phyloP scores from a whole-genome alignment of 2,888 invertebrate species.

The Sphaeridia pumilis region DNA sequence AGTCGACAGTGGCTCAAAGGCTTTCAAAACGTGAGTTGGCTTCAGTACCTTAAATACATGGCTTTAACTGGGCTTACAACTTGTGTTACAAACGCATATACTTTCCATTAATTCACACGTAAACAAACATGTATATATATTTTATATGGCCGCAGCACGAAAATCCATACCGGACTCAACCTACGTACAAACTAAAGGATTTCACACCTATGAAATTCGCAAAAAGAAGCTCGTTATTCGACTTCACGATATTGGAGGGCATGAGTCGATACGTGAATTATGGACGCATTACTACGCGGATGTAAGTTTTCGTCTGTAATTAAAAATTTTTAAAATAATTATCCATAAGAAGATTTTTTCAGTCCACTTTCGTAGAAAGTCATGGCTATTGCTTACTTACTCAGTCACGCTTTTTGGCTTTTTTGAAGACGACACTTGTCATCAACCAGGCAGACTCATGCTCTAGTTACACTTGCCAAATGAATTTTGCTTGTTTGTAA shows the following conservation, averaged over 20 bases:
- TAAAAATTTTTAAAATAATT: no score
- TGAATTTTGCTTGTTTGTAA: no score
- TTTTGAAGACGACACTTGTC: no score
- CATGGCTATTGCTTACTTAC: no score
- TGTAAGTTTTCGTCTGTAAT: no score
- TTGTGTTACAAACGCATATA: no score
- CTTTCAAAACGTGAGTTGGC: constrained; percentile 32
- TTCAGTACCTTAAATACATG: not conserved
- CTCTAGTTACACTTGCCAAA: no score
- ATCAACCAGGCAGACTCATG: no score
- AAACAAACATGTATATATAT: constrained; percentile 9
- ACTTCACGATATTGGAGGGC: constrained; percentile 77
- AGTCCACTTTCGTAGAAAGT: no score
- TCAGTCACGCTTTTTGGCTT: no score
- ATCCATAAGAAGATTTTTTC: no score
- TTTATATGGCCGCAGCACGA: constrained; percentile 18
- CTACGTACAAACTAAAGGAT: constrained; percentile 34
- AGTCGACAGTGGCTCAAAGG: constrained; percentile 29
- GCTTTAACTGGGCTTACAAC: no score
- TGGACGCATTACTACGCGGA: constrained; percentile 77
- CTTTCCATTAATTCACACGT: not conserved
- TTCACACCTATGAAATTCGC: constrained; percentile 25
- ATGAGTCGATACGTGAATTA: constrained; percentile 63
- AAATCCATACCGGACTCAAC: constrained; percentile 20
- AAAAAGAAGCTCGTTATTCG: constrained; percentile 45